Conservation (phyloP, 2,113 vertebrate species). For the Corynorhinus townsendii region DNA sequence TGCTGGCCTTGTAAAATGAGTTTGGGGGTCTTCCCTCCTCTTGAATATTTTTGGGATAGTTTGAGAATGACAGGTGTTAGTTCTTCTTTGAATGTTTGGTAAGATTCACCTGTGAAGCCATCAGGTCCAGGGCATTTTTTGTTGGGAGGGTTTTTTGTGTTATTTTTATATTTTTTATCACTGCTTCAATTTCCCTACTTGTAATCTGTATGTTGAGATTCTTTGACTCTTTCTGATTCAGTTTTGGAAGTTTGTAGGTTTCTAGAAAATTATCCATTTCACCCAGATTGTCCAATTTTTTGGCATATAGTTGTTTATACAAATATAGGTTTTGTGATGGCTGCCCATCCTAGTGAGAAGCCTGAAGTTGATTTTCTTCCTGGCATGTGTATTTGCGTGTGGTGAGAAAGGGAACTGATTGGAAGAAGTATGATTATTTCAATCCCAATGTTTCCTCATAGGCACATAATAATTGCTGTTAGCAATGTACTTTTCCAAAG, state of each 20-base stretch:
- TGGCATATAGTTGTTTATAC: neutral
- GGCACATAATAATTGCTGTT: neutral
- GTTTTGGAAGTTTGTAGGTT: neutral
- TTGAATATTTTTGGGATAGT: neutral
- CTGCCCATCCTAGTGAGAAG: neutral
- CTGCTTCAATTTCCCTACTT: neutral
- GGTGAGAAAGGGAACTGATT: accelerated
- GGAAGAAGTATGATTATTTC: neutral
- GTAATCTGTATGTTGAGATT: neutral
- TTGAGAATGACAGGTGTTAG: neutral
- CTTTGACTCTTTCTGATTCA: neutral
- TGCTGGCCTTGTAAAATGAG: neutral
- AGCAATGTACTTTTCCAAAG: slow-evolving; percentile 3
- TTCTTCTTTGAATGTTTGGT: neutral
- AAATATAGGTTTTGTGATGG: neutral
- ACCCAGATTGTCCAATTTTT: neutral
- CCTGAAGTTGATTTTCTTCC: neutral
- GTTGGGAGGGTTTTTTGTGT: neutral
- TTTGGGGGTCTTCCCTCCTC: neutral
- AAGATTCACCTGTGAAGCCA: neutral
- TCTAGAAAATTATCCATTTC: neutral
- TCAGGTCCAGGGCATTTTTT: neutral
- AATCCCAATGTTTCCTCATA: neutral
- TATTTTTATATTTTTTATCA: neutral
- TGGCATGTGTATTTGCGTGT: neutral